phyloP scores from a whole-genome alignment of 92 coral and sea anemone species.

The Epizoanthus stellaris region DNA sequence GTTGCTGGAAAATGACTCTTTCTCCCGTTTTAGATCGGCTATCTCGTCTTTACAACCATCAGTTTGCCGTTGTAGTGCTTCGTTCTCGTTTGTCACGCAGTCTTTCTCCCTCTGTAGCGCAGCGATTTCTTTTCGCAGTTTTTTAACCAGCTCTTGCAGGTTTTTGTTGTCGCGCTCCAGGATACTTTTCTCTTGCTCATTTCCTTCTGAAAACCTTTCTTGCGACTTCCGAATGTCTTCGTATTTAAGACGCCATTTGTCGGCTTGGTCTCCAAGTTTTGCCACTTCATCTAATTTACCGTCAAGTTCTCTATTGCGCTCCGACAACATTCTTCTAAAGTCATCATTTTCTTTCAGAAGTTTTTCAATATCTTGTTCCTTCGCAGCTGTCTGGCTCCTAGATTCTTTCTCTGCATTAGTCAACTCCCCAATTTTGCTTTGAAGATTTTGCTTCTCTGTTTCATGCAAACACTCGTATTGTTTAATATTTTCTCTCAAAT shows the following conservation, averaged over 20 bases:
- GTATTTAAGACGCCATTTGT: slow-evolving; percentile 12
- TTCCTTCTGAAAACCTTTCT: not conserved
- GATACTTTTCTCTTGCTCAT: slow-evolving; percentile 8
- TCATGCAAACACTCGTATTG: not conserved
- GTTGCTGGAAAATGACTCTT: slow-evolving; percentile 15
- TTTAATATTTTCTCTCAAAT: not conserved
- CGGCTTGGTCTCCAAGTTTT: slow-evolving; percentile 5
- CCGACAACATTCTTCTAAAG: not conserved
- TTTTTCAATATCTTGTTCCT: not conserved
- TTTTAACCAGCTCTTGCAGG: slow-evolving; percentile 2
- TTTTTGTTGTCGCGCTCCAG: slow-evolving; percentile 5
- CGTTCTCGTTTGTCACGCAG: slow-evolving; percentile 56
- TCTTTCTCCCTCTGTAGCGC: slow-evolving; percentile 11
- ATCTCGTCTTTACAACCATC: slow-evolving; percentile 53
- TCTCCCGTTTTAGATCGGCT: slow-evolving; percentile 27
- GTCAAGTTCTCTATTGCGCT: slow-evolving; percentile 13
- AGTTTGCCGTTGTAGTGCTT: slow-evolving; percentile 58
- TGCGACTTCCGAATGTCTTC: slow-evolving; percentile 1
- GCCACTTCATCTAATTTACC: not conserved
- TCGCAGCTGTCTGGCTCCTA: slow-evolving; percentile 5
- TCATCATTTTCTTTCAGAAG: slow-evolving; percentile 1
- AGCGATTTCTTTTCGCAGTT: slow-evolving; percentile 7
- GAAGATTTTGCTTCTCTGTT: slow-evolving; percentile 4
- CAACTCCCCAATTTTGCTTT: not conserved
- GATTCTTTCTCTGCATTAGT: not conserved